Evolutionary conservation across 1,140 invertebrate species (phyloP), one percentile per base, ranked within the genome.

Genomic region (Notospermus geniculatus): DNA sequence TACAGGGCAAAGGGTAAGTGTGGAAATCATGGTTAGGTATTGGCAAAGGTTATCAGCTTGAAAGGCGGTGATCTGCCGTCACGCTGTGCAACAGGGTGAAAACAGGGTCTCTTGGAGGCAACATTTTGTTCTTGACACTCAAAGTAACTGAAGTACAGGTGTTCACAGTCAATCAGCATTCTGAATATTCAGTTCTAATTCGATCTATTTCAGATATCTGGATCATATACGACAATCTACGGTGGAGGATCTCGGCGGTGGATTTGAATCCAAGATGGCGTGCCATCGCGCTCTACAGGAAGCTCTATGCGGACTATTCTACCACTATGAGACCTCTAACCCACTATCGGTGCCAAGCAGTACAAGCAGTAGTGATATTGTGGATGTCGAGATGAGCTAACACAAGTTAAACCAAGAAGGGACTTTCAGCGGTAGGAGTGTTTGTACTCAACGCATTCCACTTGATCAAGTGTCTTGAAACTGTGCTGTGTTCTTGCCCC

Each of bases 281-380:
- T 97, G 94, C 79, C 82, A 90, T 56, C 82, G 95, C 71, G 94
- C 93, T 0, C 78, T 98, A 11, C 90, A 95, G 80, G 94, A 97
- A 79, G 90, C 94, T 0, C 85, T 97, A 72, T 86, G 89, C 68
- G 92, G 93, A 29, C 82, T 96, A 0, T 95, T 72, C 63, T 62
- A 23, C 25, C n/a, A 68, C 41, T 53, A 56, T 55, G 19, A 36
- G 13, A 9, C 19, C 4, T 25, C 19, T 2, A 56, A 30, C 23
- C 46, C 46, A 27, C 56, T 46, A 13, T 46, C 59, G 4, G 59
- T 41, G 25, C 46, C 52, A 7, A 57, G 56, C 22, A 56, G 46
- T 55, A 15, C 50, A n/a, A 57, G 56, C 39, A 57, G 56, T 41
- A 41, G 30, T 57, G 56, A 43, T 41, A 41, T 22, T 4, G 17